Evolutionary conservation across 2,797 vertebrate species (phyloP).

Genomic region (Holocentrus rufus): DNA sequence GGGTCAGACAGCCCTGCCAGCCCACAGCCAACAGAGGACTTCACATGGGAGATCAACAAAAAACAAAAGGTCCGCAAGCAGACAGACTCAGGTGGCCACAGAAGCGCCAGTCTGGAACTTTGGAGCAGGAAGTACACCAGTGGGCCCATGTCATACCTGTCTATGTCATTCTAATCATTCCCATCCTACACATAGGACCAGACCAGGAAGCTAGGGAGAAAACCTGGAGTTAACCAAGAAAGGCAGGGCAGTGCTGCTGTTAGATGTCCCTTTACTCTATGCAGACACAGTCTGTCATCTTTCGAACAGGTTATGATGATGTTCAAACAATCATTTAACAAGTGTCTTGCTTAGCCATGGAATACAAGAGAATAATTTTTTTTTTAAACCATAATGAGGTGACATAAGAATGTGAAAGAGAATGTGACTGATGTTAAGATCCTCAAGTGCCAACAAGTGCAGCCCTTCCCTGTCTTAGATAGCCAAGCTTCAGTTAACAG

Average conservation of each 20-base stretch:
- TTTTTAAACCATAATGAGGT: conserved; percentile 60
- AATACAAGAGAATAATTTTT: conserved; percentile 57
- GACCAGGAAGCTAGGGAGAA: conserved; percentile 61
- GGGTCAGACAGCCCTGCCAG: conserved; percentile 84
- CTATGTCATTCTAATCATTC: conserved; percentile 85
- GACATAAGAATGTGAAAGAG: conserved; percentile 70
- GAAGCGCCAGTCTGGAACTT: conserved; percentile 85
- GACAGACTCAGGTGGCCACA: conserved; percentile 76
- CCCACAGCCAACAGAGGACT: conserved; percentile 81
- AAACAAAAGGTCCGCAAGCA: conserved; percentile 78
- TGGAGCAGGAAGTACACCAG: conserved; percentile 88
- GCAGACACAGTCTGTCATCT: conserved; percentile 79
- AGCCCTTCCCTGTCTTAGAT: conserved; percentile 59
- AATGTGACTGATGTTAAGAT: conserved; percentile 72
- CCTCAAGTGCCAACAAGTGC: conserved; percentile 79
- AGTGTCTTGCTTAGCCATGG: conserved; percentile 74
- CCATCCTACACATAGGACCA: conserved; percentile 61
- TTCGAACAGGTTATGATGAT: conserved; percentile 70
- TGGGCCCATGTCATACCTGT: conserved; percentile 88
- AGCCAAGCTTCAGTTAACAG: conserved; percentile 42
- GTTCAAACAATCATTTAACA: conserved; percentile 70
- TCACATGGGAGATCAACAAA: conserved; percentile 82
- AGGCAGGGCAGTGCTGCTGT: conserved; percentile 64
- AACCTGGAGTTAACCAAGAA: conserved; percentile 52
- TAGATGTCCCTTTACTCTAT: conserved; percentile 81